Evolutionary conservation across 2,888 invertebrate genomes (phyloP).

Genomic region (Theodoxus fluviatilis): DNA sequence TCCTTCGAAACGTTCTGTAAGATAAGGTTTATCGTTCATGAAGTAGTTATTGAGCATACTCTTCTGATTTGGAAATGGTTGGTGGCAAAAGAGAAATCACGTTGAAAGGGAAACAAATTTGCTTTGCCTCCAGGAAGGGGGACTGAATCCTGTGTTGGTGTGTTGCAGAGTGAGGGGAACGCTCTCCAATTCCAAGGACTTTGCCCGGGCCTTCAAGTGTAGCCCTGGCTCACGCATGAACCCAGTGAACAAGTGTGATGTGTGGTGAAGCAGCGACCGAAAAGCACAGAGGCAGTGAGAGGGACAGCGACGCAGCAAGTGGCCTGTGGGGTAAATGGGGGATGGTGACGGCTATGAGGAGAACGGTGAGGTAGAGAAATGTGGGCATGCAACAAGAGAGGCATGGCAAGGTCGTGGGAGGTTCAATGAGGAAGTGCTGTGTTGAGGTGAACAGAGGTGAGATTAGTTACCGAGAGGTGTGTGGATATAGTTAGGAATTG

Average conservation of each 20-base stretch:
- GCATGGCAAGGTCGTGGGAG: too few relatives aligned
- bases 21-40: too few relatives aligned
- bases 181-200: slow-evolving; percentile 60
- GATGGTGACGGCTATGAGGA: too few relatives aligned
- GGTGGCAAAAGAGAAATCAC: not conserved
- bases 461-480: too few relatives aligned
- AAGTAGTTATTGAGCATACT: not conserved
- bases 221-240: slow-evolving; percentile 50
- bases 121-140: not conserved
- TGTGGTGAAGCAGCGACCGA: slow-evolving; percentile 45
- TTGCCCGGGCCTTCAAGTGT: slow-evolving; percentile 54
- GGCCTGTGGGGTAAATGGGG: too few relatives aligned
- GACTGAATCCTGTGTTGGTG: not conserved
- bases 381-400: too few relatives aligned
- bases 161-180: slow-evolving; percentile 59
- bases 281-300: not conserved
- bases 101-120: not conserved
- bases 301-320: too few relatives aligned
- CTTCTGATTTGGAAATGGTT: not conserved
- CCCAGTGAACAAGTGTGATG: slow-evolving; percentile 54
- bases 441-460: too few relatives aligned
- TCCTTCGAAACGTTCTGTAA: too few relatives aligned
- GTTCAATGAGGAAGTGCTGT: too few relatives aligned
- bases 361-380: too few relatives aligned
- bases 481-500: too few relatives aligned